Percentiles rank a stretch among this genome's conserved stretches.
These are phyloP conservation scores for Tubiluchus corallicola DNA, from an alignment of 2,888 invertebrate genomes.

Conservation along the genomic window DNA sequence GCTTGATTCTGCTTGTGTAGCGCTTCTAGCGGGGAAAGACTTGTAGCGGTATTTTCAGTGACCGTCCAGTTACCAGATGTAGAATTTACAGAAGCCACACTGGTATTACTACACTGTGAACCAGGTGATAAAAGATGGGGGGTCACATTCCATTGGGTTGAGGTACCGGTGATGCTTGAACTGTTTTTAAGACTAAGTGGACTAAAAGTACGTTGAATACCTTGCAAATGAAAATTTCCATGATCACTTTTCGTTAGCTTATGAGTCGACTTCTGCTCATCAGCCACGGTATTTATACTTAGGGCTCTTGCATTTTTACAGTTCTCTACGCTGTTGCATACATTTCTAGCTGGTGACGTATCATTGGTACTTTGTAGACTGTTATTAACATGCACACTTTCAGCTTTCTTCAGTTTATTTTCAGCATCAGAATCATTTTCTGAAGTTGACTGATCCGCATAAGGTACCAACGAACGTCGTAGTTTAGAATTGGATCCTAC, in stretches of 20 bases:
- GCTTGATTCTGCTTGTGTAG: too few relatives aligned
- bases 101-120: constrained; percentile 22
- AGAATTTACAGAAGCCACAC: constrained; percentile 24
- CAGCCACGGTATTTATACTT: neutral
- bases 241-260: too few relatives aligned
- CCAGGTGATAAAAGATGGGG: constrained; percentile 22
- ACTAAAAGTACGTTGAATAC: too few relatives aligned
- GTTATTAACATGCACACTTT: too few relatives aligned
- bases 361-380: too few relatives aligned
- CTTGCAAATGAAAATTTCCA: too few relatives aligned
- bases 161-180: constrained; percentile 14
- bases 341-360: too few relatives aligned
- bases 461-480: constrained; percentile 27
- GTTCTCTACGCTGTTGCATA: neutral
- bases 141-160: constrained; percentile 23
- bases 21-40: too few relatives aligned
- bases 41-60: constrained; percentile 15
- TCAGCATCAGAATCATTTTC: neutral
- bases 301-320: neutral
- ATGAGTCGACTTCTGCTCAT: neutral
- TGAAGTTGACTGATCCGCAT: constrained; percentile 23
- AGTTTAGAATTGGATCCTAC: constrained; percentile 15
- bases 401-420: neutral
- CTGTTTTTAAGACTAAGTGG: neutral
- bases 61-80: constrained; percentile 27